These are phyloP conservation scores for Pipistrellus pygmaeus DNA, from an alignment of 2,797 vertebrate species.

Conservation along the genomic window DNA sequence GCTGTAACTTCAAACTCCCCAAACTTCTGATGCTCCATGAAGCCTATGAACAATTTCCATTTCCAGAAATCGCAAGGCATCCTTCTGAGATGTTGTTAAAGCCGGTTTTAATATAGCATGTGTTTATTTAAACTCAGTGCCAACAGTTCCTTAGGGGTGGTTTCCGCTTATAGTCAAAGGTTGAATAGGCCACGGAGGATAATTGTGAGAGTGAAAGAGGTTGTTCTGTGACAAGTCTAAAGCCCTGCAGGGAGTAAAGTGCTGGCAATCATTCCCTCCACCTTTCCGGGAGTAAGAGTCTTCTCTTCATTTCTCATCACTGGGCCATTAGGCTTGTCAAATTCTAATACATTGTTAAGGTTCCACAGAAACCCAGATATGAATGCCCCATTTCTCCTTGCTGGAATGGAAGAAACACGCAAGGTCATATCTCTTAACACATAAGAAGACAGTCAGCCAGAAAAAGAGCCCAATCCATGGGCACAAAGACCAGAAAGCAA, in stretches of 20 bases:
- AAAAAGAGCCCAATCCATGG: not conserved
- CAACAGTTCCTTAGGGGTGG: slow-evolving; percentile 58
- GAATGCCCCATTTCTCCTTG: slow-evolving; percentile 20
- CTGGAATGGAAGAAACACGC: not conserved
- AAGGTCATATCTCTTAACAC: not conserved
- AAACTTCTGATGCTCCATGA: slow-evolving; percentile 42
- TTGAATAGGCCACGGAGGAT: slow-evolving; percentile 39
- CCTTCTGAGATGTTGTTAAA: slow-evolving; percentile 65
- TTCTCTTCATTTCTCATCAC: slow-evolving; percentile 43
- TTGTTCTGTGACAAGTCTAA: slow-evolving; percentile 40
- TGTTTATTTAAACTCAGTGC: slow-evolving; percentile 79
- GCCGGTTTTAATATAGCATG: slow-evolving; percentile 64
- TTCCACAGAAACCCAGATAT: slow-evolving; percentile 18
- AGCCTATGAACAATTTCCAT: slow-evolving; percentile 50
- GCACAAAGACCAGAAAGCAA: not conserved
- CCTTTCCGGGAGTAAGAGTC: not conserved
- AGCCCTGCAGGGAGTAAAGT: not conserved
- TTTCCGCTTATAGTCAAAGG: slow-evolving; percentile 57
- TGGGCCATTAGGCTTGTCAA: slow-evolving; percentile 46
- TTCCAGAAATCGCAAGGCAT: slow-evolving; percentile 67
- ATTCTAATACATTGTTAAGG: slow-evolving; percentile 19
- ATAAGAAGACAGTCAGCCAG: not conserved
- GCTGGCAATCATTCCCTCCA: not conserved
- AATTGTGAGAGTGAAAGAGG: slow-evolving; percentile 52
- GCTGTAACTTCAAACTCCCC: slow-evolving; percentile 9